These are phyloP conservation scores for Leptopilina boulardi DNA, from an alignment of 1,140 invertebrate genomes.

Conservation along the genomic window DNA sequence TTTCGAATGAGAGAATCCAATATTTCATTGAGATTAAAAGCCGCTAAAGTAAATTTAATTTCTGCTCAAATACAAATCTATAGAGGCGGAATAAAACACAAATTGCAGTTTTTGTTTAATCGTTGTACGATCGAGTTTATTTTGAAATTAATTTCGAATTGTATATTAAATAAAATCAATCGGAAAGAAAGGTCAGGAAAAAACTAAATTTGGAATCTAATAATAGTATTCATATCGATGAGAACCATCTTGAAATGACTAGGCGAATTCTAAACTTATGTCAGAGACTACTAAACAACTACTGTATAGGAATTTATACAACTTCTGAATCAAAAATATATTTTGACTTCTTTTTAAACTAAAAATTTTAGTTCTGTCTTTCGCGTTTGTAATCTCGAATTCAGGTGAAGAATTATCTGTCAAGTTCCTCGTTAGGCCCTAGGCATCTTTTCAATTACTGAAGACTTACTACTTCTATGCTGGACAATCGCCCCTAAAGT, in stretches of 20 bases:
- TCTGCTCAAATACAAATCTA: background rate
- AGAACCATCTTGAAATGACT: no score
- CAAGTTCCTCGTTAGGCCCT: constrained; percentile 17
- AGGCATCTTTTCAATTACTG: background rate
- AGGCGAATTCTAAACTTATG: no score
- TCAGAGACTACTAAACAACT: no score
- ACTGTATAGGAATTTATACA: no score
- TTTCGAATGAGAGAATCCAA: background rate
- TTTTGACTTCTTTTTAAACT: no score
- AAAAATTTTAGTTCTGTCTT: no score
- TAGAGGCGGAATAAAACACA: background rate
- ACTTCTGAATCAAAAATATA: no score
- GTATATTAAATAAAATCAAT: background rate
- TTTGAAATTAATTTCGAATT: background rate
- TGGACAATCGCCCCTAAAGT: background rate
- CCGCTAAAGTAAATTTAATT: background rate
- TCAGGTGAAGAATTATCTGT: background rate
- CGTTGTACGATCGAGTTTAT: background rate
- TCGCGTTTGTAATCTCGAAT: background rate
- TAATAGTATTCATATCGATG: no score
- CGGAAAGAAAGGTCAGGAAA: background rate
- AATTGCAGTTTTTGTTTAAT: background rate
- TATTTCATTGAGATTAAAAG: constrained; percentile 1
- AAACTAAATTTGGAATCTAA: no score
- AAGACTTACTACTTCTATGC: constrained; percentile 11